Base-by-base conservation (phyloP, 2,888 invertebrate genomes). In the Teleogryllus oceanicus region DNA sequence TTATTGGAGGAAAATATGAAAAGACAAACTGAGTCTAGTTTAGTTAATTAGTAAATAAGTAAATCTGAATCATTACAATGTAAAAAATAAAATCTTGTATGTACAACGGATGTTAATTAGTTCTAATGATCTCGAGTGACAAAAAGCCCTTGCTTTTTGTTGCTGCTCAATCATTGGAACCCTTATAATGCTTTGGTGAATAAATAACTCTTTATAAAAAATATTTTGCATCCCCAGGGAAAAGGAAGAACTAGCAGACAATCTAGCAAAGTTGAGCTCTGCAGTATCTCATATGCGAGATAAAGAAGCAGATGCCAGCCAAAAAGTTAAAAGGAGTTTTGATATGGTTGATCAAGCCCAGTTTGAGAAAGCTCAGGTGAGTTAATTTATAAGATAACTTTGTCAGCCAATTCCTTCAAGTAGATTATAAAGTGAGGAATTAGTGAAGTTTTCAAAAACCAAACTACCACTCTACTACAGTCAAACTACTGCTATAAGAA, bases 311-410 rank as follows among this genome's bases (percentile, higher is more conserved):
- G 91, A 91, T 75, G 89, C 91, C 0, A 88, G 88, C n/a, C 89
- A 90, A 79, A 91, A 92, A 84, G 91, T 91, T 78, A 92, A 92
- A 84, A 88, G 92, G 80, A 90, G 91, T 75, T 89, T 92, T 4
- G 94, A 95, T 82, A 89, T 91, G n/a, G 92, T 91, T 21, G 92
- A 94, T 81, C 92, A 94, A 84, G 91, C 94, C 1, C 91, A 94
- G 81, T 94, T 94, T 83, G 95, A 95, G 85, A 92, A 94, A 84
- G 92, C 91, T 81, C 86, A 85, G 84, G 84, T 84, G 78, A 50
- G 50, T 49, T 51, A n/a, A 3, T 11, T 50, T 62, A 5, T 62
- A 62, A 62, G 0, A 4, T 62, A 62, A 62, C 12, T 62, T 62
- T 37, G 8, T 37, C 37, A 37, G 37, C 5, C 8, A 37, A 5